phyloP scores from a whole-genome alignment of 2,888 invertebrate species.

The Alsophila aescularia region DNA sequence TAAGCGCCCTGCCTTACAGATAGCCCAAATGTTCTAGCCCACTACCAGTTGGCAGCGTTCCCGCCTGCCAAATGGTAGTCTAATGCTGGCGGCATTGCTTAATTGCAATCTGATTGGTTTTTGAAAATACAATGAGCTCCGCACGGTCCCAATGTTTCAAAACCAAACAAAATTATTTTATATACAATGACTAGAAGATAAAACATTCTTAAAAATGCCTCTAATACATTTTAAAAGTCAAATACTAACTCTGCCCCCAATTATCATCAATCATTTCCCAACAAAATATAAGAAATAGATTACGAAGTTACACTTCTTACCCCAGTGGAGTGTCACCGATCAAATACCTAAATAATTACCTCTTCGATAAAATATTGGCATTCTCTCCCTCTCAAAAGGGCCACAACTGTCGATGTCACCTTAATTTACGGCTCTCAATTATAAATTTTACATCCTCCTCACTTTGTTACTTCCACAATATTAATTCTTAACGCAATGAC shows the following conservation, averaged over 20 bases:
- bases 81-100: too few species aligned
- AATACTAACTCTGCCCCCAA: conserved; percentile 11
- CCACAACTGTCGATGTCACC: conserved; percentile 85
- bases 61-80: too few species aligned
- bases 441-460: conserved; percentile 76
- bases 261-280: conserved; percentile 29
- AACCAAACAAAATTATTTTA: too few species aligned
- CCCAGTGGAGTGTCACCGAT: conserved; percentile 58
- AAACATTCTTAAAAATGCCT: too few species aligned
- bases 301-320: conserved; percentile 46
- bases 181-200: too few species aligned
- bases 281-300: conserved; percentile 34
- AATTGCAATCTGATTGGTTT: too few species aligned
- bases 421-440: conserved; percentile 85
- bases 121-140: too few species aligned
- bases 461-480: conserved; percentile 27
- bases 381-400: conserved; percentile 49
- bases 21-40: too few species aligned
- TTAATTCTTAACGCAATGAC: conserved; percentile 31
- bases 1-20: too few species aligned
- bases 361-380: conserved; percentile 80
- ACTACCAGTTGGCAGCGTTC: too few species aligned
- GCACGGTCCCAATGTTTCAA: too few species aligned
- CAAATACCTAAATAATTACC: conserved; percentile 72
- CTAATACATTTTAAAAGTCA: neutral